Evolutionary conservation across 2,888 invertebrate genomes (phyloP).

Genomic region (Galerucella pusilla): DNA sequence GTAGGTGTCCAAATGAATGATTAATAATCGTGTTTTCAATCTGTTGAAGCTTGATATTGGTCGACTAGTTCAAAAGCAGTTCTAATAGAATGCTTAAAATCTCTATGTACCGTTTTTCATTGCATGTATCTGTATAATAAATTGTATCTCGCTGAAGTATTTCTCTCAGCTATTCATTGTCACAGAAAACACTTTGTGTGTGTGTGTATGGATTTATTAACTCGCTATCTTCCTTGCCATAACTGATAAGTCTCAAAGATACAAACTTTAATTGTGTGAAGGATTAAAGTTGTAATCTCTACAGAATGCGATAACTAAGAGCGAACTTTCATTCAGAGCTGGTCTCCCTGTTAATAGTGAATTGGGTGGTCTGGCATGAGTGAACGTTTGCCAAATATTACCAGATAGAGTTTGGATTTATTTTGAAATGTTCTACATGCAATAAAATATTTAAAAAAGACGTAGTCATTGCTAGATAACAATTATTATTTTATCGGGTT

Average conservation of each 20-base stretch:
- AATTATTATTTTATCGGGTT: too few relatives aligned
- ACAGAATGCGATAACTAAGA: slow-evolving; percentile 50
- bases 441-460: neutral
- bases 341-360: slow-evolving; percentile 45
- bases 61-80: too few relatives aligned
- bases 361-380: slow-evolving; percentile 34
- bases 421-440: neutral
- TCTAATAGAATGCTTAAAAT: too few relatives aligned
- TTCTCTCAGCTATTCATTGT: too few relatives aligned
- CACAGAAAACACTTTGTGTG: too few relatives aligned
- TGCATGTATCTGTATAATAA: too few relatives aligned
- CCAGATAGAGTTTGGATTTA: slow-evolving; percentile 8
- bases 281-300: slow-evolving; percentile 54
- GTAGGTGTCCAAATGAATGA: too few relatives aligned
- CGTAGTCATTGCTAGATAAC: neutral
- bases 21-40: too few relatives aligned
- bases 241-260: slow-evolving; percentile 21
- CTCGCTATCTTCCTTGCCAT: slow-evolving; percentile 13
- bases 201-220: too few relatives aligned
- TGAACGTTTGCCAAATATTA: slow-evolving; percentile 31
- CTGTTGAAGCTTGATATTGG: too few relatives aligned
- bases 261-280: slow-evolving; percentile 54
- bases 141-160: too few relatives aligned
- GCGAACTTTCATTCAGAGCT: slow-evolving; percentile 47
- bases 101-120: too few relatives aligned